A percentile compares a stretch with the other conserved stretches of the same genome.
phyloP scores from a whole-genome alignment of 2,888 invertebrate genomes.

The Tetanocera ferruginea region DNA sequence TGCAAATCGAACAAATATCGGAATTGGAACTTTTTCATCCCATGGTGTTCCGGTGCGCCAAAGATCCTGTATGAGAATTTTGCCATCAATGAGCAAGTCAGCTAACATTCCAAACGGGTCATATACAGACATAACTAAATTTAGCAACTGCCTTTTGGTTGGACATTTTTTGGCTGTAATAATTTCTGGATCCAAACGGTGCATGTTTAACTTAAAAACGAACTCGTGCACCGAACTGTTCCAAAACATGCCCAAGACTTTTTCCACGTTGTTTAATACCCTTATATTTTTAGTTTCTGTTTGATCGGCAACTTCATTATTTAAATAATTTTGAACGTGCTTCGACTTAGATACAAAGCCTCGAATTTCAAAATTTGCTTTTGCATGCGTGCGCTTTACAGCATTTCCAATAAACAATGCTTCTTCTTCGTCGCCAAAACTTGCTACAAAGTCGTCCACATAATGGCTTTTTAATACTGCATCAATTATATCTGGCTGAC shows the following conservation, averaged over 20 bases:
- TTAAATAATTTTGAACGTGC: background rate
- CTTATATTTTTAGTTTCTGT: background rate
- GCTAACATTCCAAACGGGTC: slow-evolving; percentile 27
- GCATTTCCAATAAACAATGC: background rate
- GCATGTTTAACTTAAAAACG: slow-evolving; percentile 43
- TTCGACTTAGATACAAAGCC: background rate
- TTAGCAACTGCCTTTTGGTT: slow-evolving; percentile 51
- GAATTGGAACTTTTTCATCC: slow-evolving; percentile 41
- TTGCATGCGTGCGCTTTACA: background rate
- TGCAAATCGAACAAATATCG: background rate
- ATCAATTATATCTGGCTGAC: too few relatives aligned
- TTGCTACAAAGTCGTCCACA: too few relatives aligned
- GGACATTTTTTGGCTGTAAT: slow-evolving; percentile 42
- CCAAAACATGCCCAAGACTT: slow-evolving; percentile 50
- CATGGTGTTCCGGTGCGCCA: slow-evolving; percentile 41
- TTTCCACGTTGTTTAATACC: slow-evolving; percentile 18
- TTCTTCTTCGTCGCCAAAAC: background rate
- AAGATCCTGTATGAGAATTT: slow-evolving; percentile 39
- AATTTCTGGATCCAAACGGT: slow-evolving; percentile 41
- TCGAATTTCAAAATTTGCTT: slow-evolving; percentile 6
- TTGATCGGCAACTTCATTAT: background rate
- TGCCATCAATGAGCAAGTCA: slow-evolving; percentile 46
- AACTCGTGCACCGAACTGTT: slow-evolving; percentile 44
- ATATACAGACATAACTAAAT: slow-evolving; percentile 53
- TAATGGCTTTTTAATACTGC: too few relatives aligned